Base-by-base conservation (phyloP, 1,140 invertebrate genomes). In the Trachymyrmex septentrionalis region DNA sequence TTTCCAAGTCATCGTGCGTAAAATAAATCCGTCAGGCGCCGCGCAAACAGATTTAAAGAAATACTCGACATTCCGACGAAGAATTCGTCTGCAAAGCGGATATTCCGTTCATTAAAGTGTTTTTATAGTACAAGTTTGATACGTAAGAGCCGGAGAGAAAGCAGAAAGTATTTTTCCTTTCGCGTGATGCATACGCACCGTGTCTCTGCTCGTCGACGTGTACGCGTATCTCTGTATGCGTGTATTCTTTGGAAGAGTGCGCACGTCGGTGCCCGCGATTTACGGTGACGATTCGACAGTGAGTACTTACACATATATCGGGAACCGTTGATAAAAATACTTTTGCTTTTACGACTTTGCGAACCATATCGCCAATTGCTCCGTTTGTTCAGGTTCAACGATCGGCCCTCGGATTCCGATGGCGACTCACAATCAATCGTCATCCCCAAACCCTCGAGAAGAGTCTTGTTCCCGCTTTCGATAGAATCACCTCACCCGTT, bases 341-440 rank as follows among this genome's bases (percentile, higher is more conserved):
- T 87, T 91, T 91, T 91, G 84, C 88, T 92, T 92, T 90, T 92
- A 91, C 87, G 87, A 59, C 84, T 92, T 92, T 91, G 92, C 89
- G 88, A 92, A 78, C 66, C 84, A 86, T 88, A 91, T 92, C 87
- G 84, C 59, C 87, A 85, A 91, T 91, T 88, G 88, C 86, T 90
- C 72, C 88, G 86, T 91, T 91, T 90, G 87, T 91, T 91, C 82
- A 87, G 86, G 91, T 92, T 92, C 90, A 90, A 88, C 88, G 88
- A 90, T 93, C 88, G 84, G 67, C 87, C 78, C 64, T 73, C 85
- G 88, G 77, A 89, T 90, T 88, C 71, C 77, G 27, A 89, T 81
- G 53, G 57, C 77, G 87, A 76, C 75, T 76, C 78, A 71, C 34
- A 7, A 38, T 38, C 34, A 38, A 3, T 89, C 86, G 77, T 89